phyloP scores from a whole-genome alignment of 2,888 invertebrate genomes.

The Lamellibrachia satsuma region DNA sequence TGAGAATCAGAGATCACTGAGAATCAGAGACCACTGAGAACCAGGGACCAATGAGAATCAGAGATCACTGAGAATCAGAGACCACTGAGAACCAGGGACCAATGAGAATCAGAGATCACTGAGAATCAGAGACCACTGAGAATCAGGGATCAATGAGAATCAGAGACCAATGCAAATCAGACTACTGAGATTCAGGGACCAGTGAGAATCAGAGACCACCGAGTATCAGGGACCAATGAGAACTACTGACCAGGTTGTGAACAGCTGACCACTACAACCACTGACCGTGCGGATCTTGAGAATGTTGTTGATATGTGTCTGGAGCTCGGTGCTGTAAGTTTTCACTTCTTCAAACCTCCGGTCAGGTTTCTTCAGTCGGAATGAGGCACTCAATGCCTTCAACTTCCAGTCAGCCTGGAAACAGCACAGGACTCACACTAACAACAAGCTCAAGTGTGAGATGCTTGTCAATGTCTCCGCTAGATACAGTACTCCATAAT shows the following conservation, averaged over 20 bases:
- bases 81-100: neutral
- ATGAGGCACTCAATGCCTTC: slow-evolving; percentile 78
- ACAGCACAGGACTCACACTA: neutral
- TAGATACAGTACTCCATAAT: neutral
- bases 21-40: neutral
- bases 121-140: neutral
- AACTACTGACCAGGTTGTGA: neutral
- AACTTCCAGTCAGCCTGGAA: slow-evolving; percentile 80
- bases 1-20: neutral
- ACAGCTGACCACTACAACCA: slow-evolving; percentile 29
- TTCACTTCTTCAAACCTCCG: slow-evolving; percentile 78
- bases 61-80: neutral
- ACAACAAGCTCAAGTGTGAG: neutral
- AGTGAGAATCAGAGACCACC: neutral
- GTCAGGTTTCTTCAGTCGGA: slow-evolving; percentile 78
- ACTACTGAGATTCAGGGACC: neutral
- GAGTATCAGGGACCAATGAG: neutral
- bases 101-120: neutral
- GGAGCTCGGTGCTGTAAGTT: slow-evolving; percentile 79
- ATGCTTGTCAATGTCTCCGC: neutral
- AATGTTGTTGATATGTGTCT: slow-evolving; percentile 66
- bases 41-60: neutral
- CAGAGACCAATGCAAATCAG: neutral
- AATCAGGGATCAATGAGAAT: neutral
- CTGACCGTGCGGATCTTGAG: slow-evolving; percentile 66